Conservation (phyloP, 2,113 vertebrate genomes). For the Ardeotis arabs region DNA sequence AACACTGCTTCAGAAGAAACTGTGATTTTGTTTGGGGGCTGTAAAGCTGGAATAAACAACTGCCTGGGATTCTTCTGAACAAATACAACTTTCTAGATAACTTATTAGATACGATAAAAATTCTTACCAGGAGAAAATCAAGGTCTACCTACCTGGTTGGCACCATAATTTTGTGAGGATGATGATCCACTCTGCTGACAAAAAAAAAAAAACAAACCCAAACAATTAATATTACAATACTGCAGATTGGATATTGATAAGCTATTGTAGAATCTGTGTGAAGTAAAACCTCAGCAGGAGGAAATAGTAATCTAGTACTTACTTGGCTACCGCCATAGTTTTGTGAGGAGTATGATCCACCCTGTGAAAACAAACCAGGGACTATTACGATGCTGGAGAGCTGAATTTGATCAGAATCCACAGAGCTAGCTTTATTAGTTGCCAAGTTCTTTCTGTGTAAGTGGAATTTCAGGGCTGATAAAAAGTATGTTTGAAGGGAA, state of each 20-base stretch:
- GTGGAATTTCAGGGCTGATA: neutral
- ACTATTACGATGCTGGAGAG: neutral
- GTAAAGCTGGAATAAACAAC: neutral
- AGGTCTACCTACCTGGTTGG: conserved; percentile 12
- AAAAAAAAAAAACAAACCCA: neutral
- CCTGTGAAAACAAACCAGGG: neutral
- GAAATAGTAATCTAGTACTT: neutral
- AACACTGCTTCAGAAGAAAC: neutral
- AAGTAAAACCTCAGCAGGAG: neutral
- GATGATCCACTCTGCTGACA: conserved; percentile 24
- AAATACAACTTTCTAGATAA: neutral
- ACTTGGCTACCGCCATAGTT: conserved; percentile 17
- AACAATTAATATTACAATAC: neutral
- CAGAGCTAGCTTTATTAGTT: neutral
- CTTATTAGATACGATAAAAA: neutral
- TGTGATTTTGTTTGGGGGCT: neutral
- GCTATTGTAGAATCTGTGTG: neutral
- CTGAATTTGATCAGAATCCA: neutral
- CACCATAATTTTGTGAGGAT: conserved; percentile 25
- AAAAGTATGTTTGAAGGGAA: neutral
- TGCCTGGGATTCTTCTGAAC: neutral
- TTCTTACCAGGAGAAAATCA: neutral
- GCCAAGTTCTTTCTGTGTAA: neutral
- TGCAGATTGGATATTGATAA: neutral
- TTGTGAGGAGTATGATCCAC: conserved; percentile 15